Base-by-base conservation (phyloP, 1,140 invertebrate genomes). In the Arion vulgaris region DNA sequence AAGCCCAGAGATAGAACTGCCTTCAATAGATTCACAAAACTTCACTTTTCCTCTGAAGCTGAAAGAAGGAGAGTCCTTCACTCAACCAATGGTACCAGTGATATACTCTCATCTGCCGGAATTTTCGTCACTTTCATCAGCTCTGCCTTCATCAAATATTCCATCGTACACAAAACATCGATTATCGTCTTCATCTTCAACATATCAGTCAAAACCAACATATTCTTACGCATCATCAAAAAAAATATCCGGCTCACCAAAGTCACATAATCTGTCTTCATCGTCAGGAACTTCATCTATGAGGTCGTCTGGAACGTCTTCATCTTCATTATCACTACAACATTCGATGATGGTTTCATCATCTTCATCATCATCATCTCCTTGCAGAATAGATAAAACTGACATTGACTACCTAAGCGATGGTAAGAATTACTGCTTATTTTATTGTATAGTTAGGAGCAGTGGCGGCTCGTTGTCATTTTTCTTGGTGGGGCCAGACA, bases 391-490 rank as follows among this genome's bases (percentile, higher is more conserved):
- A 19, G 71, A 72, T 72, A 45, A 72, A 39, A 72, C 23, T n/a
- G 73, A 75, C 17, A n/a, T 17, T n/a, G 73, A 23, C 7, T 75
- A 51, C 45, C 53, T 36, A 39, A 75, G 73, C 34, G 73, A 75
- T 53, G 73, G 73, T 75, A 72, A 57, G 53, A 23, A 19, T 57
- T 15, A 19, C 19, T 49, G n/a, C n/a, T n/a, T n/a, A n/a, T n/a
- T n/a, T n/a, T n/a, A n/a, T n/a, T n/a, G n/a, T n/a, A n/a, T n/a
- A n/a, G n/a, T n/a, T n/a, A n/a, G n/a, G n/a, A n/a, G n/a, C n/a
- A n/a, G n/a, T n/a, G n/a, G n/a, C n/a, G n/a, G n/a, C n/a, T n/a
- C n/a, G n/a, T n/a, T n/a, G n/a, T n/a, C n/a, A n/a, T n/a, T n/a
- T n/a, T n/a, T n/a, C n/a, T n/a, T n/a, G n/a, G n/a, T n/a, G n/a